Evolutionary conservation across 2,113 vertebrate species (phyloP).

Genomic region (Tachuris rubrigastra): DNA sequence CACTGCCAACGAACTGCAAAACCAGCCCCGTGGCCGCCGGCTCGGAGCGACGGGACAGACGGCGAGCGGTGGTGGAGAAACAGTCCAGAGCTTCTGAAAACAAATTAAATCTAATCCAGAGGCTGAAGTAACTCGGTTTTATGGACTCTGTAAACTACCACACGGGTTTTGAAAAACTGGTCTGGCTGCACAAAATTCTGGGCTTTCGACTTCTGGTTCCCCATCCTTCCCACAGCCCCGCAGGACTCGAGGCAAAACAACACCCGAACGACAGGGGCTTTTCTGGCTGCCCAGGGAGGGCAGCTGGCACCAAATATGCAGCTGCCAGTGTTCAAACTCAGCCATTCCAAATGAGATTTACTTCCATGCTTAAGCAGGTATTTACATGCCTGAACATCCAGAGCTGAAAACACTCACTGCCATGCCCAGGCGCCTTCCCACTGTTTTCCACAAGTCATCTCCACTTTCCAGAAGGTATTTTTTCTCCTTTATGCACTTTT

Average conservation of each 20-base stretch:
- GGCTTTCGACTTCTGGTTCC: not conserved
- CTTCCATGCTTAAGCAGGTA: not conserved
- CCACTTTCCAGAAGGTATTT: not conserved
- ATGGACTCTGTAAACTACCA: not conserved
- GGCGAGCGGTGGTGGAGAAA: not conserved
- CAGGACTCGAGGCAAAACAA: accelerated
- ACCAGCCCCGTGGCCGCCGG: not conserved
- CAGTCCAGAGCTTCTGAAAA: not conserved
- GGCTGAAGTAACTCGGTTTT: not conserved
- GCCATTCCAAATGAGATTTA: not conserved
- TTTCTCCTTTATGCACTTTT: not conserved
- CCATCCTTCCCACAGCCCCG: not conserved
- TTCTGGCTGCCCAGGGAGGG: not conserved
- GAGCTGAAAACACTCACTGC: not conserved
- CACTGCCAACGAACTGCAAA: not conserved
- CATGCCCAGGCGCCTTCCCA: accelerated
- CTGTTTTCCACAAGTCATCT: not conserved
- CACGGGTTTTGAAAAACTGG: not conserved
- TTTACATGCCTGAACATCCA: not conserved
- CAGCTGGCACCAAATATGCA: not conserved
- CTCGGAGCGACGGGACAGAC: not conserved
- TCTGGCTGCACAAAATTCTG: not conserved
- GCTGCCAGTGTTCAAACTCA: not conserved
- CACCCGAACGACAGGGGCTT: accelerated
- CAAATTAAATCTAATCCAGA: not conserved